These are phyloP conservation scores for Schlechtendalia chinensis DNA, from an alignment of 1,140 invertebrate species.

Conservation along the genomic window DNA sequence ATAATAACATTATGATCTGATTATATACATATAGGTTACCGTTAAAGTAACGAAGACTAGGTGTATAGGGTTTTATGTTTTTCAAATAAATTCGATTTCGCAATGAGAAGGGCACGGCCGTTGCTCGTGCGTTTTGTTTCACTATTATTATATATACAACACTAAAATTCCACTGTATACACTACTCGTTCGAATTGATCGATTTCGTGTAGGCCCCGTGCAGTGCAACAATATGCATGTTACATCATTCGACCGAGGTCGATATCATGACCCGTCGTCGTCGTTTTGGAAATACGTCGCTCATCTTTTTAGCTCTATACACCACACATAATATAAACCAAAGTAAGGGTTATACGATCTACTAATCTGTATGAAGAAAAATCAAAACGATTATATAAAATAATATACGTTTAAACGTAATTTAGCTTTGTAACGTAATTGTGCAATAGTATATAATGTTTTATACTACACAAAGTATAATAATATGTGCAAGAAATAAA, in stretches of 20 bases:
- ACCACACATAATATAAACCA: not conserved
- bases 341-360: not conserved
- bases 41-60: not conserved
- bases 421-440: conserved; percentile 4
- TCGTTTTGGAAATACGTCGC: not conserved
- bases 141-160: conserved; percentile 17
- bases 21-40: not conserved
- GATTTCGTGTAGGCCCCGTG: conserved; percentile 20
- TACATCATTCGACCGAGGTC: not conserved
- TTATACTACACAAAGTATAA: not conserved
- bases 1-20: not conserved
- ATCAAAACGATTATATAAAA: not conserved
- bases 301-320: conserved; percentile 5
- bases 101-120: not conserved
- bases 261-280: conserved; percentile 12
- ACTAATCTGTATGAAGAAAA: conserved; percentile 4
- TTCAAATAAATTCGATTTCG: not conserved
- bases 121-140: not conserved
- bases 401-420: conserved; percentile 18
- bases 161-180: not conserved
- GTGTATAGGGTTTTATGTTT: not conserved
- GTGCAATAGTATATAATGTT: not conserved
- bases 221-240: not conserved
- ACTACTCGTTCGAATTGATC: not conserved
- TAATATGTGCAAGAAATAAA: not conserved